A percentile compares a stretch with the other conserved stretches of the same genome.
Conservation (phyloP, 2,797 vertebrate genomes). For the Crenuchus spilurus region DNA sequence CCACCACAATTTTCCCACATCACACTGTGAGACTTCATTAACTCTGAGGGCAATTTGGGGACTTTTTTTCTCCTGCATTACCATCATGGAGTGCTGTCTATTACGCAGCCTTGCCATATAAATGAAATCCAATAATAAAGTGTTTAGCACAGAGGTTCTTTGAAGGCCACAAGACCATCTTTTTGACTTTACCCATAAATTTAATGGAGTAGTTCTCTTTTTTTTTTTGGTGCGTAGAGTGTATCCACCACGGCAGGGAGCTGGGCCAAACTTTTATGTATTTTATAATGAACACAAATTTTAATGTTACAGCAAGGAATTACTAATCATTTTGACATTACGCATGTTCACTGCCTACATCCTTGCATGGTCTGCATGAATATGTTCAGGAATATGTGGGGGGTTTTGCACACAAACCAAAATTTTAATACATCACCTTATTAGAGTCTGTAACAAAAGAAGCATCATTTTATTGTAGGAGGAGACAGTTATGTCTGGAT, state of each 20-base stretch:
- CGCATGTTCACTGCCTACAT: neutral
- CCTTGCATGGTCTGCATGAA: no score
- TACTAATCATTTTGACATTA: neutral
- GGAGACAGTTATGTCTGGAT: no score
- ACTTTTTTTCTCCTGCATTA: constrained; percentile 55
- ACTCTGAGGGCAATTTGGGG: constrained; percentile 78
- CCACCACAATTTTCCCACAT: constrained; percentile 78
- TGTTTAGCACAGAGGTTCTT: constrained; percentile 48
- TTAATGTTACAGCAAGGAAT: neutral
- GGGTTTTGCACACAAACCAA: no score
- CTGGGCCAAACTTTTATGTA: neutral
- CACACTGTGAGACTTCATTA: constrained; percentile 82
- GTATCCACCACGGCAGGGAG: neutral
- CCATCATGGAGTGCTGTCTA: constrained; percentile 52
- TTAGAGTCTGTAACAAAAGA: neutral
- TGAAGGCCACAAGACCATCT: constrained; percentile 47
- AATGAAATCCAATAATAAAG: constrained; percentile 56
- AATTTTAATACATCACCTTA: no score
- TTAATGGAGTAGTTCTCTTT: constrained; percentile 17
- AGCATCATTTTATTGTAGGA: no score
- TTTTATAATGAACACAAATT: neutral
- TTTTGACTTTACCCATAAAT: constrained; percentile 39
- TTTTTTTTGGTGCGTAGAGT: neutral
- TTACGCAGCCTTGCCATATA: constrained; percentile 51
- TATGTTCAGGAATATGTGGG: no score